Evolutionary conservation across 1,140 invertebrate species (phyloP).

Genomic region (Ceratina calcarata): DNA sequence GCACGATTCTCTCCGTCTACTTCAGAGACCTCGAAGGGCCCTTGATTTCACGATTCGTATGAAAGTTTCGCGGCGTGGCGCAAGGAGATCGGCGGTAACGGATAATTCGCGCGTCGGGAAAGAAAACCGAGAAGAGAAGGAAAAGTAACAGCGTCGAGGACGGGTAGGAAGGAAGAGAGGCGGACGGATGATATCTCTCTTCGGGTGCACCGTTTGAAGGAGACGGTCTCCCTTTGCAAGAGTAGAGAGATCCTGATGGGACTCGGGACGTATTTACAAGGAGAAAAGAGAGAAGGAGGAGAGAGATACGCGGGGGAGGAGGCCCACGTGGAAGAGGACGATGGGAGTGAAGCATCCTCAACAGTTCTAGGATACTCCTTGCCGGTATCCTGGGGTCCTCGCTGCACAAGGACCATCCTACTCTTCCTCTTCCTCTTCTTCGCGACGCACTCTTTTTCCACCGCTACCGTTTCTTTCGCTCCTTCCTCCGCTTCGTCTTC

Average conservation of each 20-base stretch:
- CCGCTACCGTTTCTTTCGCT: neutral
- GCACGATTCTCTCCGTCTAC: conserved; percentile 26
- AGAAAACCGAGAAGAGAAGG: conserved; percentile 8
- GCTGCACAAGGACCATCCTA: conserved; percentile 75
- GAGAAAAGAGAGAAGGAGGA: conserved; percentile 37
- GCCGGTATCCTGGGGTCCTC: conserved; percentile 75
- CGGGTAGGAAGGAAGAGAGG: conserved; percentile 1
- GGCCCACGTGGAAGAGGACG: conserved; percentile 58
- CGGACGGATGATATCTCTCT: conserved; percentile 35
- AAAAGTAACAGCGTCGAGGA: conserved; percentile 23
- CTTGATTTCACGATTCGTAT: conserved; percentile 75
- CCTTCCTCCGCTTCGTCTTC: conserved; percentile 39
- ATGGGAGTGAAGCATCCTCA: conserved; percentile 78
- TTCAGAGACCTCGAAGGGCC: conserved; percentile 62
- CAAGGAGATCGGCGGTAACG: conserved; percentile 39
- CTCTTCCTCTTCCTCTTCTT: conserved; percentile 67
- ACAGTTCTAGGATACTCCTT: conserved; percentile 79
- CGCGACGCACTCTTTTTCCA: conserved; percentile 52
- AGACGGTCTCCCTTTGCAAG: conserved; percentile 60
- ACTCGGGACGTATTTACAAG: conserved; percentile 61
- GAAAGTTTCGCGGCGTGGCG: conserved; percentile 63
- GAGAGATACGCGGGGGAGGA: conserved; percentile 17
- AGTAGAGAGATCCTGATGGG: conserved; percentile 54
- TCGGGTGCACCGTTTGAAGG: conserved; percentile 53
- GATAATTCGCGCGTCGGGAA: neutral